phyloP scores from a whole-genome alignment of 2,888 invertebrate species.

The Polydrusus tereticollis region DNA sequence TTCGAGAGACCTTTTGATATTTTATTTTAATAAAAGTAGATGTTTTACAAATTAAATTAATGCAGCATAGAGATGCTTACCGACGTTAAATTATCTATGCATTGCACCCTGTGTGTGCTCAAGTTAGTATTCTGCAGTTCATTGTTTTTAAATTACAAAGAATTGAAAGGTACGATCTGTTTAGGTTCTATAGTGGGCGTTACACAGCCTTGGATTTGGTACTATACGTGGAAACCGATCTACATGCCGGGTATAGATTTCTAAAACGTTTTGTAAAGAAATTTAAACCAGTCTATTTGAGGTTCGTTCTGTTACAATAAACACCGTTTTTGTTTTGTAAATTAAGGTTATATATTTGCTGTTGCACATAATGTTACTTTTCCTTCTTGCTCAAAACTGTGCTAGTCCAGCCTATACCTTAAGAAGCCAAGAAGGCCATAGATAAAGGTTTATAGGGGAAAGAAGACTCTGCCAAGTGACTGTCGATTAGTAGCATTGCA shows the following conservation, averaged over 20 bases:
- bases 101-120: not conserved
- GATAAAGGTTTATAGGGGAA: too few species aligned
- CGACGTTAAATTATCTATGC: not conserved
- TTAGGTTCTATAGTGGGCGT: conserved; percentile 44
- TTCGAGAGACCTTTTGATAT: too few species aligned
- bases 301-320: conserved; percentile 31
- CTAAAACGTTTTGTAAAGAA: conserved; percentile 29
- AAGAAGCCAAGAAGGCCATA: too few species aligned
- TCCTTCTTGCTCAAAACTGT: too few species aligned
- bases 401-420: too few species aligned
- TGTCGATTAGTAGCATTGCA: too few species aligned
- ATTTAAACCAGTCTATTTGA: conserved; percentile 1
- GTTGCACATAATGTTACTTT: conserved; percentile 10
- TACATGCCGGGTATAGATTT: conserved; percentile 46
- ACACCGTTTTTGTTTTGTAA: conserved; percentile 28
- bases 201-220: conserved; percentile 45
- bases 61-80: not conserved
- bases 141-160: conserved; percentile 49
- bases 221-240: conserved; percentile 45
- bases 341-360: not conserved
- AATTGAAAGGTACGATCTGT: conserved; percentile 48
- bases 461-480: too few species aligned
- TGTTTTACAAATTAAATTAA: too few species aligned
- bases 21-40: too few species aligned
- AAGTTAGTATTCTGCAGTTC: conserved; percentile 31